These are phyloP conservation scores for Gallinago stenura DNA, from an alignment of 2,797 vertebrate genomes.

Conservation along the genomic window DNA sequence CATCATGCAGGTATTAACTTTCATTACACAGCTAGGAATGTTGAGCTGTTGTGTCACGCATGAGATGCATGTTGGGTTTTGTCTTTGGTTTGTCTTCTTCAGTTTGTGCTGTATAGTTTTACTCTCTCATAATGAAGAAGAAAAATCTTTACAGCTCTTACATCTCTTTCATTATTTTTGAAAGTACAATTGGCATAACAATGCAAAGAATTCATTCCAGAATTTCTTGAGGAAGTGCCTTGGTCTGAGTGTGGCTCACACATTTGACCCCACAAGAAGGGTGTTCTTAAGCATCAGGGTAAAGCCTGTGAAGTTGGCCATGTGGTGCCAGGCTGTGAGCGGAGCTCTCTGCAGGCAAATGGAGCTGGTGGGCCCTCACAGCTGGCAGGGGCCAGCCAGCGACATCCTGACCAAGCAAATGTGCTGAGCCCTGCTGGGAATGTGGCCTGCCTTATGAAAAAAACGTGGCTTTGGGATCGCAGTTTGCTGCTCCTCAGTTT, in stretches of 20 bases:
- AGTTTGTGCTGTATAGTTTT: background rate
- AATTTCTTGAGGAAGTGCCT: background rate
- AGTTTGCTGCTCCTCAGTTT: background rate
- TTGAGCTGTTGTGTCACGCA: background rate
- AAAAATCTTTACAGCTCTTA: background rate
- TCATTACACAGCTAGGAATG: background rate
- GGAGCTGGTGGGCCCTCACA: background rate
- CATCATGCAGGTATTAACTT: background rate
- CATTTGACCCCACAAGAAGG: background rate
- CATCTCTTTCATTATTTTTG: background rate
- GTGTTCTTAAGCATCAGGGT: background rate
- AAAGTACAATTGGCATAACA: background rate
- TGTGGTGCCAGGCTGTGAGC: background rate
- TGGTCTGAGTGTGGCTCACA: background rate
- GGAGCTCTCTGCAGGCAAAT: background rate
- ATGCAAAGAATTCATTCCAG: background rate
- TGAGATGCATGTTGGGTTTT: background rate
- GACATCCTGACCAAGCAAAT: background rate
- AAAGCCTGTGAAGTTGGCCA: background rate
- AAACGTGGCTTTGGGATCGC: accelerated
- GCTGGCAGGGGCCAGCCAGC: background rate
- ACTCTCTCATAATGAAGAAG: background rate
- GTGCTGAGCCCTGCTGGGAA: background rate
- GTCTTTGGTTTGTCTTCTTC: background rate
- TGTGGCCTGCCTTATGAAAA: accelerated